phyloP scores from a whole-genome alignment of 2,888 invertebrate species.

The Metopia argyrocephala region DNA sequence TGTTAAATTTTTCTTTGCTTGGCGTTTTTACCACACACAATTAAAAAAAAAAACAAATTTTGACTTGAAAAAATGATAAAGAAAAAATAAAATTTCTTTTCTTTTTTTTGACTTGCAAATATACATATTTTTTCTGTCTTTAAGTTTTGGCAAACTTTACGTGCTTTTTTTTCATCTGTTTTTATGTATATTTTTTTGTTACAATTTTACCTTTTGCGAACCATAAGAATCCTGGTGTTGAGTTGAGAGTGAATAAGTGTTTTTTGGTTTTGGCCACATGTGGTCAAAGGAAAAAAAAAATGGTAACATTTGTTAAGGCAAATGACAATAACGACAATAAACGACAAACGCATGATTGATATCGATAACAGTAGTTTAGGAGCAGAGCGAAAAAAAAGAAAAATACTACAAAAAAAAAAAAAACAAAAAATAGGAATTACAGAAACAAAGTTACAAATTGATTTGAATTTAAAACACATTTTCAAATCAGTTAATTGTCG shows the following conservation, averaged over 20 bases:
- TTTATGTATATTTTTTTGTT: not conserved
- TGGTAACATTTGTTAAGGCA: slow-evolving; percentile 56
- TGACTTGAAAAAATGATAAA: slow-evolving; percentile 10
- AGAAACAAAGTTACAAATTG: slow-evolving; percentile 12
- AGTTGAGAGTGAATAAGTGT: slow-evolving; percentile 44
- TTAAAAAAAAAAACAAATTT: slow-evolving; percentile 35
- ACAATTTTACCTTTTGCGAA: not conserved
- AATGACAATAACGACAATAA: slow-evolving; percentile 44
- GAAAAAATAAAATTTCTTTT: slow-evolving; percentile 20
- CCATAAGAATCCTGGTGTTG: slow-evolving; percentile 48
- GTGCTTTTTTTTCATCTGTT: not conserved
- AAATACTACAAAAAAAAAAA: not conserved
- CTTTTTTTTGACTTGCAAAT: slow-evolving; percentile 25
- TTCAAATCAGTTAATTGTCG: not conserved
- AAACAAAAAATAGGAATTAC: not conserved
- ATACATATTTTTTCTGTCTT: slow-evolving; percentile 19
- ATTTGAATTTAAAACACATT: slow-evolving; percentile 9
- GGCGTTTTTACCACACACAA: slow-evolving; percentile 56
- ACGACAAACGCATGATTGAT: slow-evolving; percentile 63
- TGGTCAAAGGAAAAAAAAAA: slow-evolving; percentile 26
- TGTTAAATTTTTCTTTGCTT: slow-evolving; percentile 53
- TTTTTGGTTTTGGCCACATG: slow-evolving; percentile 51
- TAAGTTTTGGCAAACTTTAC: not conserved
- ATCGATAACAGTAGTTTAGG: slow-evolving; percentile 50
- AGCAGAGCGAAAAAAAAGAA: not conserved